Conservation (phyloP, 2,888 invertebrate genomes). For the Diabrotica balteata region DNA sequence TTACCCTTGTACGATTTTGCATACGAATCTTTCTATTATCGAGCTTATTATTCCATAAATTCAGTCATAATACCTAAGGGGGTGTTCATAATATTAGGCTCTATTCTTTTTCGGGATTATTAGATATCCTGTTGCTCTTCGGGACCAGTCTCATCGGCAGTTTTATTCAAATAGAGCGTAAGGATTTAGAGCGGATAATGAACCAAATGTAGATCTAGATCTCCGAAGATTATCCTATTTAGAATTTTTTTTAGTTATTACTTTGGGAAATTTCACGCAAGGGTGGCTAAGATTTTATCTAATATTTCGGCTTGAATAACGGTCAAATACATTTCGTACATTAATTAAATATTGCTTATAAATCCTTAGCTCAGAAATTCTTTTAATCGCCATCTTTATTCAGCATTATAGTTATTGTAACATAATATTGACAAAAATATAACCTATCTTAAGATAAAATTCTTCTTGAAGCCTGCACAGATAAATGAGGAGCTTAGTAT, state of each 20-base stretch:
- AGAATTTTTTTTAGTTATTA: constrained; percentile 9
- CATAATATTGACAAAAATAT: too few relatives aligned
- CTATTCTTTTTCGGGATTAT: constrained; percentile 17
- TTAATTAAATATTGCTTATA: too few relatives aligned
- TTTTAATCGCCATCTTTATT: too few relatives aligned
- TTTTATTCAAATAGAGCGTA: constrained; percentile 19
- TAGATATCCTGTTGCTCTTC: constrained; percentile 12
- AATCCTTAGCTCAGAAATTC: too few relatives aligned
- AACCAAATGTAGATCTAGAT: constrained; percentile 12
- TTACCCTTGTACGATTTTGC: constrained; percentile 31
- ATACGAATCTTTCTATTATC: constrained; percentile 32
- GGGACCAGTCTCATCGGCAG: constrained; percentile 7
- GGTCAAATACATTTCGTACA: too few relatives aligned
- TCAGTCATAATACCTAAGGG: constrained; percentile 34
- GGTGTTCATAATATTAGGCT: constrained; percentile 14
- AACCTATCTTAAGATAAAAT: too few relatives aligned
- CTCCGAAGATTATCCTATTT: constrained; percentile 23
- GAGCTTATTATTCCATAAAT: constrained; percentile 40
- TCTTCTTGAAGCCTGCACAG: too few relatives aligned
- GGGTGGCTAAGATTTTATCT: neutral
- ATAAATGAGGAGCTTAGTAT: too few relatives aligned
- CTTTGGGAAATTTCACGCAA: constrained; percentile 1
- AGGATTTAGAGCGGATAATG: constrained; percentile 16
- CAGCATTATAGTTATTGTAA: too few relatives aligned
- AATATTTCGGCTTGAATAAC: too few relatives aligned